Percentiles rank a stretch among this genome's conserved stretches.
phyloP scores from a whole-genome alignment of 2,888 invertebrate species.

The Drosophila subquinaria region DNA sequence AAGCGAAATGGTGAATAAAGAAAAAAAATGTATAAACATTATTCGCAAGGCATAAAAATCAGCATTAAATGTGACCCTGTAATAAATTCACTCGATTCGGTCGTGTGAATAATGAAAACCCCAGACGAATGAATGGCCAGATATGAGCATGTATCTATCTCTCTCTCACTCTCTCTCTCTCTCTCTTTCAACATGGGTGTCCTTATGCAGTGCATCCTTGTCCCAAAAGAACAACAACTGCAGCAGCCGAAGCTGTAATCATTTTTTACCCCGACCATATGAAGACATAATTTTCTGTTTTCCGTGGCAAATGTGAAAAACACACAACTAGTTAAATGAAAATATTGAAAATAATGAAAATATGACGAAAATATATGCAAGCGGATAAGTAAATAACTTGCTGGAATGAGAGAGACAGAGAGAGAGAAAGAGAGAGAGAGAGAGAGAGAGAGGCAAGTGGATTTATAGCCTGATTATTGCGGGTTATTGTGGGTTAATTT shows the following conservation, averaged over 20 bases:
- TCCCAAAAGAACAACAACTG: slow-evolving; percentile 23
- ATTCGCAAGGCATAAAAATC: slow-evolving; percentile 61
- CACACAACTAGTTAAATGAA: slow-evolving; percentile 54
- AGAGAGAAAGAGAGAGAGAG: not conserved
- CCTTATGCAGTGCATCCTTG: slow-evolving; percentile 23
- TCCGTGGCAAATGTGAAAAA: slow-evolving; percentile 23
- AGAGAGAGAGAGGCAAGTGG: not conserved
- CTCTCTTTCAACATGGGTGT: not conserved
- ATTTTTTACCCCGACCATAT: slow-evolving; percentile 29
- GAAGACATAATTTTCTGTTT: slow-evolving; percentile 49
- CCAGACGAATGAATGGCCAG: slow-evolving; percentile 58
- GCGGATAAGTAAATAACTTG: slow-evolving; percentile 29
- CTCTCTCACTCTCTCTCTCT: slow-evolving; percentile 4
- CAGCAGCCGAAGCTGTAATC: slow-evolving; percentile 35
- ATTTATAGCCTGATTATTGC: slow-evolving; percentile 74
- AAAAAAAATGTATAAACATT: slow-evolving; percentile 65
- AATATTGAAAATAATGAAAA: slow-evolving; percentile 60
- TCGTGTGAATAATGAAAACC: slow-evolving; percentile 58
- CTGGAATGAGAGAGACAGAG: slow-evolving; percentile 1
- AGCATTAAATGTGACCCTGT: slow-evolving; percentile 68
- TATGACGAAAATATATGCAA: slow-evolving; percentile 24
- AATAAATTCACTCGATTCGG: slow-evolving; percentile 64
- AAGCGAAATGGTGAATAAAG: slow-evolving; percentile 66
- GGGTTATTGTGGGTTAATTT: slow-evolving; percentile 51
- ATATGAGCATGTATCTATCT: slow-evolving; percentile 20